Evolutionary conservation across 1,140 invertebrate species (phyloP).

Genomic region (Helicoverpa armigera): DNA sequence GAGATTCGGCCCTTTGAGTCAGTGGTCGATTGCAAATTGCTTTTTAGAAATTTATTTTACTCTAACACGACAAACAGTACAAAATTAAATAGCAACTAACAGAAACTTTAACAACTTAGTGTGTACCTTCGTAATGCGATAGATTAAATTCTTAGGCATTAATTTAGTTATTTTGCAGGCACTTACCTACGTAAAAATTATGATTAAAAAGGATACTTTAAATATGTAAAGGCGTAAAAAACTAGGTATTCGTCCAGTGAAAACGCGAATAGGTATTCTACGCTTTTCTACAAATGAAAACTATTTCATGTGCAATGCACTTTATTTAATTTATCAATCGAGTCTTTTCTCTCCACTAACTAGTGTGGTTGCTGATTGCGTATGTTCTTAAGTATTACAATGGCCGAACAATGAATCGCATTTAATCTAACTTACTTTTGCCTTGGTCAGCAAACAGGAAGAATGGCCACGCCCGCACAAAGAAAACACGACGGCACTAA

Average conservation of each 20-base stretch:
- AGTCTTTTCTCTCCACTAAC: conserved; percentile 30
- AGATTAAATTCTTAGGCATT: too few species aligned
- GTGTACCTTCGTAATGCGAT: too few species aligned
- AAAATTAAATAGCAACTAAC: conserved; percentile 38
- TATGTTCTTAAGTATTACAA: conserved; percentile 74
- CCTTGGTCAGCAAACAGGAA: conserved; percentile 73
- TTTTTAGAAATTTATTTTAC: conserved; percentile 65
- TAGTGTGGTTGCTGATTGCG: conserved; percentile 61
- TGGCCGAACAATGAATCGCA: conserved; percentile 76
- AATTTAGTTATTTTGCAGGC: too few species aligned
- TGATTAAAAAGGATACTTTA: too few species aligned
- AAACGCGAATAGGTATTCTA: neutral
- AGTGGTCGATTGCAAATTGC: conserved; percentile 79
- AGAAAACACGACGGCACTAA: conserved; percentile 75
- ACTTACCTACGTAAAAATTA: too few species aligned
- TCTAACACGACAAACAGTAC: conserved; percentile 29
- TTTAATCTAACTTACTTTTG: conserved; percentile 84
- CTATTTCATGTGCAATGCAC: conserved; percentile 2
- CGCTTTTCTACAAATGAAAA: neutral
- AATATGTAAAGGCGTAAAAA: neutral
- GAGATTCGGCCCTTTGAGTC: conserved; percentile 77
- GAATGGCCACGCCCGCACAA: conserved; percentile 74
- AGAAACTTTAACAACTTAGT: neutral
- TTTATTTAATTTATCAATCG: conserved; percentile 20
- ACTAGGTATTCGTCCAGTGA: too few species aligned